A percentile compares a stretch with the other conserved stretches of the same genome.
These are phyloP conservation scores for Morpho helenor DNA, from an alignment of 2,888 invertebrate genomes.

Conservation along the genomic window DNA sequence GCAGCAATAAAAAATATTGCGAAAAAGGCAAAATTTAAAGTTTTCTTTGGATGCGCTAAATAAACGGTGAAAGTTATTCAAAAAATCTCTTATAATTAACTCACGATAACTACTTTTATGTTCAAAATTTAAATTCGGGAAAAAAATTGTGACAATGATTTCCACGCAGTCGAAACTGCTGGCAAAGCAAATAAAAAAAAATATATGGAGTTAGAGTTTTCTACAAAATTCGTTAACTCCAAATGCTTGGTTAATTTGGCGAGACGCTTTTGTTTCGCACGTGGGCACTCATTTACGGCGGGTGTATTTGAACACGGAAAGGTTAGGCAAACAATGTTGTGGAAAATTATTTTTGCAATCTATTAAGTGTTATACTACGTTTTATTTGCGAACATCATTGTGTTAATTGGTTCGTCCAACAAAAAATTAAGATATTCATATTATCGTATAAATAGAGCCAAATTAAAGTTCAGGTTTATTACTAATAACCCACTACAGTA, in stretches of 20 bases:
- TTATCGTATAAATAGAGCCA: no score
- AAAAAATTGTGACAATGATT: no score
- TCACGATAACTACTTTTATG: no score
- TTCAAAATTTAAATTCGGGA: no score
- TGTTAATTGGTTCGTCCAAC: not conserved
- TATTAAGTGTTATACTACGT: conserved; percentile 16
- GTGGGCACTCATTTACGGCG: conserved; percentile 21
- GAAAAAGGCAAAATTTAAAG: no score
- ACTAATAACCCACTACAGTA: no score
- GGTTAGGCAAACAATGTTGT: conserved; percentile 22
- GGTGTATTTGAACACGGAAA: conserved; percentile 26
- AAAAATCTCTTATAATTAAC: no score
- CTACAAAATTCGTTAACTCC: conserved; percentile 5
- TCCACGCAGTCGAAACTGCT: not conserved
- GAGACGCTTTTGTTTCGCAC: conserved; percentile 25
- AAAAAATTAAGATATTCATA: no score
- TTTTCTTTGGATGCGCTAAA: no score
- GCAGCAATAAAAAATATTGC: no score
- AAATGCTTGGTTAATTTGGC: conserved; percentile 24
- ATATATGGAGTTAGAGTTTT: not conserved
- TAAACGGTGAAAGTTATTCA: no score
- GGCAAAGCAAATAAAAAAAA: not conserved
- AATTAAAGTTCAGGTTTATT: no score
- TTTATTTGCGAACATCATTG: conserved; percentile 13
- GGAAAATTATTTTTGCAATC: conserved; percentile 18